Base-by-base conservation (phyloP, 2,113 vertebrate genomes). In the Peromyscus californicus region DNA sequence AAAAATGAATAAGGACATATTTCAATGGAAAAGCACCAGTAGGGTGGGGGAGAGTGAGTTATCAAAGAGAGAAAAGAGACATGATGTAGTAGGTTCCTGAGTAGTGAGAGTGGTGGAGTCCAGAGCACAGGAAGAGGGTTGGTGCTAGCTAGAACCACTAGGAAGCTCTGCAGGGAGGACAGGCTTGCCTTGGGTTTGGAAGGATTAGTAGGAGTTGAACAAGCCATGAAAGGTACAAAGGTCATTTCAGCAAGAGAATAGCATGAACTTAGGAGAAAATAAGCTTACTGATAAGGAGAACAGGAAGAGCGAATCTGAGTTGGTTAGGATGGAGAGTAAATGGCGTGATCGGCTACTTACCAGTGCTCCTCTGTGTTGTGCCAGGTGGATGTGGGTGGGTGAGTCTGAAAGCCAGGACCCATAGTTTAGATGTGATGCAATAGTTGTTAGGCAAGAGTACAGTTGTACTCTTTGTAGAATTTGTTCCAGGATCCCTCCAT, bases 11-110 rank as follows among this genome's bases (percentile, higher is more conserved):
- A 70, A 94, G 54, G 21, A 83, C 90, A n/a, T 90, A 57, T 89
- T 65, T 91, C 51, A 76, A 78, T 90, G 48, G 26, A 82, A 94
- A 95, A 86, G 2, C 39, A 90, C 54, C 89, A 96, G 33, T 75
- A 82, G 45, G 36, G 70, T 92, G 90, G 54, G 36, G 36, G 36
- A 88, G 29, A 86, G 91, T 93, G 83, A 92, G 83, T 86, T 78
- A 65, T 36, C 69, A 69, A 65, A 29, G 21, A 90, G 65, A 86
- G 54, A 96, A 65, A 94, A 86, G 42, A 72, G 33, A 42, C 29
- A 61, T 93, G 61, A 45, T 54, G 0, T 87, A 97, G 85, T 24
- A 96, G 54, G 29, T 82, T 86, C 75, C 24, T 36, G 57, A 90
- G 39, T 90, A 61, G 39, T 61, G 22, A 48, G 57, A 90, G 7